Conservation (phyloP, 2,113 vertebrate genomes). For the Thunnus thynnus region DNA sequence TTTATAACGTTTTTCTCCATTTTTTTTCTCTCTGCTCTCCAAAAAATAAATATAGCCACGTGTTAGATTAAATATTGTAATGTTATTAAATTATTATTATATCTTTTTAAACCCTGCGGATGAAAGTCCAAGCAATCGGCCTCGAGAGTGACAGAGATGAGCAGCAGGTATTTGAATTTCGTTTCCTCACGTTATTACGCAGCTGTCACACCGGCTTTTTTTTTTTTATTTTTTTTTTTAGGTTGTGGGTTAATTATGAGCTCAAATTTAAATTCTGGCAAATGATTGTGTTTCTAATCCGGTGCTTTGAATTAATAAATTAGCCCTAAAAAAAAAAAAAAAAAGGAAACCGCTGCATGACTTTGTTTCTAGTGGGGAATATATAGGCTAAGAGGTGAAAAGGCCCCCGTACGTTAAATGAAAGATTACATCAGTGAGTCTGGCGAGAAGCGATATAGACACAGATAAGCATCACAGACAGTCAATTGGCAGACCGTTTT, state of each 20-base stretch:
- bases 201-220: too few relatives aligned
- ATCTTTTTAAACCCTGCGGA: background rate
- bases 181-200: too few relatives aligned
- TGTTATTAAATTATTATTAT: background rate
- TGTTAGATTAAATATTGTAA: rapidly evolving
- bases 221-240: too few relatives aligned
- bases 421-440: conserved; percentile 70
- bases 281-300: too few relatives aligned
- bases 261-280: background rate
- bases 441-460: conserved; percentile 64
- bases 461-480: conserved; percentile 66
- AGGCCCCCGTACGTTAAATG: conserved; percentile 46
- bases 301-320: background rate
- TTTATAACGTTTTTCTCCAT: background rate
- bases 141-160: conserved; percentile 25
- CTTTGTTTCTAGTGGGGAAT: background rate
- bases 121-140: background rate
- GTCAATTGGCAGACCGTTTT: conserved; percentile 40
- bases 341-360: background rate
- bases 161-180: conserved; percentile 13
- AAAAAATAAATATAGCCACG: background rate
- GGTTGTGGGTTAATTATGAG: background rate
- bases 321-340: background rate
- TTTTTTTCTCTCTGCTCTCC: background rate
- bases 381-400: conserved; percentile 43